phyloP scores from a whole-genome alignment of 2,888 invertebrate genomes.

The Lamproptera curius region DNA sequence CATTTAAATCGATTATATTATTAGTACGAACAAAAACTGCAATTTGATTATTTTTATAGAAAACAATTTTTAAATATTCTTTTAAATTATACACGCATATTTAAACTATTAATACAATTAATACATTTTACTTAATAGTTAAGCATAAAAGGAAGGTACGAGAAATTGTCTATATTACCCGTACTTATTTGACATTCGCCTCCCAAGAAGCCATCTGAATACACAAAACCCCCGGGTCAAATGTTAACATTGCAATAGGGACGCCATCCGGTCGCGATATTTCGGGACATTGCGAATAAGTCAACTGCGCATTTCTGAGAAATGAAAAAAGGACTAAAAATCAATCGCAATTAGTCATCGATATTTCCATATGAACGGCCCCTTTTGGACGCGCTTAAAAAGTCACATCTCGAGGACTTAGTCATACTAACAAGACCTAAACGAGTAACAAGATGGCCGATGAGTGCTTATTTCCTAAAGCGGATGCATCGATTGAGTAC shows the following conservation, averaged over 20 bases:
- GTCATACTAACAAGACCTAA: constrained; percentile 14
- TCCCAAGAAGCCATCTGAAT: constrained; percentile 15
- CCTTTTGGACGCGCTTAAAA: constrained; percentile 9
- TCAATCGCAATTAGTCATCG: constrained; percentile 10
- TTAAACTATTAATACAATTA: too few relatives aligned
- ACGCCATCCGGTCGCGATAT: constrained; percentile 2
- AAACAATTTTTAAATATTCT: too few relatives aligned
- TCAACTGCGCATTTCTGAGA: background rate
- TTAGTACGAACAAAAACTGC: too few relatives aligned
- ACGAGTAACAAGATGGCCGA: constrained; percentile 3
- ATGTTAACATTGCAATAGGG: constrained; percentile 13
- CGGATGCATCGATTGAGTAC: constrained; percentile 18
- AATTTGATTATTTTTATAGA: too few relatives aligned
- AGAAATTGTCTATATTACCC: constrained; percentile 5
- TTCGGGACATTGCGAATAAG: background rate
- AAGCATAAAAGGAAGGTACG: background rate
- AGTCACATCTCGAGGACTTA: constrained; percentile 15
- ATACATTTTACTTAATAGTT: too few relatives aligned
- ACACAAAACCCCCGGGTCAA: constrained; percentile 12
- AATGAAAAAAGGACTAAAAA: background rate
- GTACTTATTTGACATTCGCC: constrained; percentile 11
- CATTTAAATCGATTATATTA: too few relatives aligned
- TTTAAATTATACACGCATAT: too few relatives aligned
- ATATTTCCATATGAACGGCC: constrained; percentile 13
- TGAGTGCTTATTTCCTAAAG: constrained; percentile 17